A percentile compares a stretch with the other conserved stretches of the same genome.
phyloP scores from a whole-genome alignment of 1,140 invertebrate genomes.

The Apis dorsata region DNA sequence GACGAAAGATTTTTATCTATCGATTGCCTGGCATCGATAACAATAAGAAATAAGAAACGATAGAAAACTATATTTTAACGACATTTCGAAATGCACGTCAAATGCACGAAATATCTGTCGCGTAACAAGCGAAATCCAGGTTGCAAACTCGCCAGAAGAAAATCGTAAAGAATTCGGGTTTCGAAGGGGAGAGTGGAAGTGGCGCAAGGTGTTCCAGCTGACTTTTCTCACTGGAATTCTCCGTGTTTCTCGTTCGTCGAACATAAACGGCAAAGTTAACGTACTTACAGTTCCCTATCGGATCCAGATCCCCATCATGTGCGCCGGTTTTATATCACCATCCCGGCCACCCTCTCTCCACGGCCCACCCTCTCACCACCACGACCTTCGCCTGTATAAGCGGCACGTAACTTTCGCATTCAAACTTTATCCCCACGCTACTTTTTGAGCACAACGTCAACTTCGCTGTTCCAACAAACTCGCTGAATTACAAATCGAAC shows the following conservation, averaged over 20 bases:
- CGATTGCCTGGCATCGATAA: background rate
- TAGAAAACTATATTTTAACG: background rate
- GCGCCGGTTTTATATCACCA: conserved; percentile 36
- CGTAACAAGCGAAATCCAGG: conserved; percentile 15
- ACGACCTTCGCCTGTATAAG: conserved; percentile 11
- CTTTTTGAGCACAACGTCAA: conserved; percentile 59
- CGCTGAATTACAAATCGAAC: conserved; percentile 65
- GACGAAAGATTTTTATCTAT: background rate
- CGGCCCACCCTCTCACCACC: background rate
- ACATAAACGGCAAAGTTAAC: conserved; percentile 55
- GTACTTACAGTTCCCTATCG: conserved; percentile 48
- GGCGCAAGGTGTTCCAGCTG: conserved; percentile 23
- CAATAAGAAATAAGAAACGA: background rate
- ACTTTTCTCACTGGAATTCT: conserved; percentile 37
- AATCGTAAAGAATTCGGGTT: conserved; percentile 12
- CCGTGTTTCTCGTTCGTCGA: conserved; percentile 41
- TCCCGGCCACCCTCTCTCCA: background rate
- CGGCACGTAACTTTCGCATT: conserved; percentile 52
- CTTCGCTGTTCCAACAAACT: conserved; percentile 20
- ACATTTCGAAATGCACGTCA: background rate
- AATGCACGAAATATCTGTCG: background rate
- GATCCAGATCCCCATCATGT: conserved; percentile 40
- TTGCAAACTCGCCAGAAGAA: background rate
- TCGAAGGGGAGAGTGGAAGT: too few species aligned
- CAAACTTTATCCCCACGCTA: conserved; percentile 58